These are phyloP conservation scores for Eospalax fontanierii DNA, from an alignment of 2,797 vertebrate genomes.

Conservation along the genomic window DNA sequence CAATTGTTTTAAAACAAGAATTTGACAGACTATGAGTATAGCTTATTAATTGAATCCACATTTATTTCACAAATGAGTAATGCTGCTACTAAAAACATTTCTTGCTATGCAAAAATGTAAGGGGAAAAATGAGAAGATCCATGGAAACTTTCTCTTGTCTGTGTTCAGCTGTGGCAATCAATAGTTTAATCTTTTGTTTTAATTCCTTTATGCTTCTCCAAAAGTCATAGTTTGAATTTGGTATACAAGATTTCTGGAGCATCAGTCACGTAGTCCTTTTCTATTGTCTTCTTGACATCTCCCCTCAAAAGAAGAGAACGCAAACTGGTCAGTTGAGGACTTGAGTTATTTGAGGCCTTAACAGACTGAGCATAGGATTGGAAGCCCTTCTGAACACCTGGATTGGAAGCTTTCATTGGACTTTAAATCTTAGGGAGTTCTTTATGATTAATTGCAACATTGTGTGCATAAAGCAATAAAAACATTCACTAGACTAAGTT, in stretches of 20 bases:
- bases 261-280: background rate
- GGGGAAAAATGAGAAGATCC: background rate
- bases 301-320: background rate
- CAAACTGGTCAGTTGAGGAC: background rate
- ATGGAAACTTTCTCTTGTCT: constrained; percentile 15
- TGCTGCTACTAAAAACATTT: constrained; percentile 63
- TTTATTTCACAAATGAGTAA: constrained; percentile 70
- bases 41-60: constrained; percentile 72
- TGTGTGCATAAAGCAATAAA: constrained; percentile 40
- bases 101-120: constrained; percentile 59
- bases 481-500: constrained; percentile 55
- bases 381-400: constrained; percentile 35
- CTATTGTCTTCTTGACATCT: background rate
- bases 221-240: background rate
- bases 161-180: background rate
- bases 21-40: constrained; percentile 56
- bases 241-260: constrained; percentile 1
- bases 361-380: constrained; percentile 5
- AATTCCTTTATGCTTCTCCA: background rate
- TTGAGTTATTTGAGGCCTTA: background rate
- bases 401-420: background rate
- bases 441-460: constrained; percentile 54
- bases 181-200: constrained; percentile 5
- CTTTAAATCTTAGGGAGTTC: constrained; percentile 46
- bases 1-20: constrained; percentile 74